These are phyloP conservation scores for Episyrphus balteatus DNA, from an alignment of 1,140 invertebrate genomes.

Conservation along the genomic window DNA sequence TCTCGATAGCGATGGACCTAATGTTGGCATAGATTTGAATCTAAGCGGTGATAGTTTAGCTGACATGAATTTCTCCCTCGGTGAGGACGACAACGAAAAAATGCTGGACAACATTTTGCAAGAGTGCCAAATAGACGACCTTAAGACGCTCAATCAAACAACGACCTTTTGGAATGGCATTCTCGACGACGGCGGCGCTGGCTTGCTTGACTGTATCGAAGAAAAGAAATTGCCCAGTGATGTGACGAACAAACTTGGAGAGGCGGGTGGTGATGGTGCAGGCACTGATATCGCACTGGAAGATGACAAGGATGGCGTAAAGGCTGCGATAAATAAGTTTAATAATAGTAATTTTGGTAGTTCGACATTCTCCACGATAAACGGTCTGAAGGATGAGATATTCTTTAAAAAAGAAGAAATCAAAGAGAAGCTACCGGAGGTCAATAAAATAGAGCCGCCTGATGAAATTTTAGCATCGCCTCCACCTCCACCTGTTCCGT, in stretches of 20 bases:
- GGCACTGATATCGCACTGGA: constrained; percentile 3
- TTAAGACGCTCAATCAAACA: constrained; percentile 31
- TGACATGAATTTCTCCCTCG: constrained; percentile 27
- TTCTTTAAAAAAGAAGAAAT: constrained; percentile 23
- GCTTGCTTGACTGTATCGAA: constrained; percentile 26
- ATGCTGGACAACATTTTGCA: constrained; percentile 35
- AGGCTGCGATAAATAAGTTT: neutral
- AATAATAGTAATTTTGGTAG: constrained; percentile 1
- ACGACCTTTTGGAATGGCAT: constrained; percentile 36
- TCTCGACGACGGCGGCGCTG: constrained; percentile 26
- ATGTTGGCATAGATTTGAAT: constrained; percentile 22
- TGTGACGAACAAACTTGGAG: constrained; percentile 7
- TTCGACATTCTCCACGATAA: constrained; percentile 4
- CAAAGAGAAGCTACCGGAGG: neutral
- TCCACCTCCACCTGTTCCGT: neutral
- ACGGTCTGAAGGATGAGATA: constrained; percentile 5
- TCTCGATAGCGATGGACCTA: neutral
- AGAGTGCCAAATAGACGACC: constrained; percentile 33
- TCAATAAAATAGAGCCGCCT: constrained; percentile 7
- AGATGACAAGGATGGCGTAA: neutral
- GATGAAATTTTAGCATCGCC: constrained; percentile 6
- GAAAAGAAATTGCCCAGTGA: constrained; percentile 11
- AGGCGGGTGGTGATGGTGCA: constrained; percentile 11
- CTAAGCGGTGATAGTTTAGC: constrained; percentile 31
- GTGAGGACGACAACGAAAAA: constrained; percentile 27